These are phyloP conservation scores for Poeciliopsis presidionis DNA, from an alignment of 2,797 vertebrate genomes.

Conservation along the genomic window DNA sequence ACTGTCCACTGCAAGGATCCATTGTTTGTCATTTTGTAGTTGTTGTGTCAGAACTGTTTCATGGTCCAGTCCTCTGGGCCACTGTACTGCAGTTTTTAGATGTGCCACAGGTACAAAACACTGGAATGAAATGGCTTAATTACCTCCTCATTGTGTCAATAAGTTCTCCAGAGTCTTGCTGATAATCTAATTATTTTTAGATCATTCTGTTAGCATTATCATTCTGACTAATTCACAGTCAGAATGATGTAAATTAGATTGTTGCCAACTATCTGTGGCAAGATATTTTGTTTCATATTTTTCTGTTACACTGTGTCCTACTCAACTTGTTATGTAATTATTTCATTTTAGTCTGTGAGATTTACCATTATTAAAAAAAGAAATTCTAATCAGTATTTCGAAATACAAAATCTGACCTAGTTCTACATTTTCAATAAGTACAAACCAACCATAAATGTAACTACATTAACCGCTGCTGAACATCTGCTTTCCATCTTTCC, in stretches of 20 bases:
- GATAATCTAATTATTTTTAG: too few species aligned
- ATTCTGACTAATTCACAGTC: too few species aligned
- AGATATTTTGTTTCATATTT: neutral
- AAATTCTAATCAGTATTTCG: neutral
- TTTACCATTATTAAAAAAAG: neutral
- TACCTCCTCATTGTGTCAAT: too few species aligned
- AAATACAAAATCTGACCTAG: neutral
- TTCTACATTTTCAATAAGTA: neutral
- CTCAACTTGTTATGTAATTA: neutral
- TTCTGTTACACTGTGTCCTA: neutral
- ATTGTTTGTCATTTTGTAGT: too few species aligned
- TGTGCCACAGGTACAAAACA: too few species aligned
- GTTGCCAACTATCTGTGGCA: too few species aligned
- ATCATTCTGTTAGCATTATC: neutral
- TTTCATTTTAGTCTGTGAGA: neutral
- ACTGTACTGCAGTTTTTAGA: too few species aligned
- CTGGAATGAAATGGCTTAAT: too few species aligned
- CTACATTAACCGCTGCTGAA: neutral
- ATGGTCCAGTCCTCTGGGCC: neutral
- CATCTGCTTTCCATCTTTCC: neutral
- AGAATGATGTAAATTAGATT: neutral
- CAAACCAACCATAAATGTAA: neutral
- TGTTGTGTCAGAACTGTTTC: neutral
- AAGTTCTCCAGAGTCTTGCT: too few species aligned
- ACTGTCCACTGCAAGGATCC: neutral